Percentiles rank a stretch among this genome's conserved stretches.
These are phyloP conservation scores for Ericerus pela DNA, from an alignment of 1,140 invertebrate species.

Conservation along the genomic window DNA sequence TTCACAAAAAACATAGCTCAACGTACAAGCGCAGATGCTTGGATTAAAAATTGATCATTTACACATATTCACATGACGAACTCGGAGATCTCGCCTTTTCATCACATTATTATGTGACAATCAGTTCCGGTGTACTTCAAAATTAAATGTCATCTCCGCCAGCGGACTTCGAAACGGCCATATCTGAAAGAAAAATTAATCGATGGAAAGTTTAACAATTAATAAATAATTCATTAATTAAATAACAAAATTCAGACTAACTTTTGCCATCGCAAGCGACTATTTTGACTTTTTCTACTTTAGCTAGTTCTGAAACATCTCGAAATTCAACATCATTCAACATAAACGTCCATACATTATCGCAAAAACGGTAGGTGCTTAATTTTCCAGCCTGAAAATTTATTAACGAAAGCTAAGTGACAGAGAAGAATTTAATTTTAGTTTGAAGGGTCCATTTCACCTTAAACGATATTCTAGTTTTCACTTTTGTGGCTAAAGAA, in stretches of 20 bases:
- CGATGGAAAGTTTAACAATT: neutral
- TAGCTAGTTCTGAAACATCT: constrained; percentile 85
- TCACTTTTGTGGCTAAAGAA: constrained; percentile 80
- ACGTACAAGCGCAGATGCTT: no score
- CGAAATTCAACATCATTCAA: constrained; percentile 95
- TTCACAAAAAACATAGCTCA: no score
- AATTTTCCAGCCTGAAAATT: constrained; percentile 71
- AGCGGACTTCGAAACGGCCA: neutral
- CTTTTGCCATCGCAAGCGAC: constrained; percentile 99
- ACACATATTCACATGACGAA: no score
- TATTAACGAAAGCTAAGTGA: constrained; percentile 14
- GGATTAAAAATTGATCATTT: no score
- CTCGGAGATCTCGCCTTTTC: no score
- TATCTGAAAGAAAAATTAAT: neutral
- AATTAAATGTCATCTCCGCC: neutral
- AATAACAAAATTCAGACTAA: no score
- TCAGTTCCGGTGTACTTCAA: neutral
- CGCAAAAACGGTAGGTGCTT: constrained; percentile 97
- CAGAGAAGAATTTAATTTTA: constrained; percentile 11
- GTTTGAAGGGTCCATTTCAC: constrained; percentile 29
- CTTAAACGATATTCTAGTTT: constrained; percentile 85
- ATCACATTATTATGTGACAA: neutral
- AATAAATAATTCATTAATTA: neutral
- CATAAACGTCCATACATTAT: constrained; percentile 99
- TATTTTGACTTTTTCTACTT: constrained; percentile 96